Percentiles rank a stretch among this genome's conserved stretches.
These are phyloP conservation scores for Zeuzera pyrina DNA, from an alignment of 2,888 invertebrate species.

Conservation along the genomic window DNA sequence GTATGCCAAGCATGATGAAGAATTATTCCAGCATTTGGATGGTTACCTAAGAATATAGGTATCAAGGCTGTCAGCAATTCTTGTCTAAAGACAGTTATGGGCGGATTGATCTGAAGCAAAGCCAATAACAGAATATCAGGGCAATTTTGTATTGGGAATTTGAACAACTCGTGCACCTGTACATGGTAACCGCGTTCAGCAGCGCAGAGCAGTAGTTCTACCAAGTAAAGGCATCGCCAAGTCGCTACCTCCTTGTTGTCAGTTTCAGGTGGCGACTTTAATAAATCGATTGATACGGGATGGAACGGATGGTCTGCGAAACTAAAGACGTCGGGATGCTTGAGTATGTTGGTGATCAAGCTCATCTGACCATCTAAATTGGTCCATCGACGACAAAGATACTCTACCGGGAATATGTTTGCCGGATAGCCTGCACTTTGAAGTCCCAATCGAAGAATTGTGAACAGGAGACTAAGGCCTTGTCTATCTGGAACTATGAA, in stretches of 20 bases:
- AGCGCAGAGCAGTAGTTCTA: slow-evolving; percentile 89
- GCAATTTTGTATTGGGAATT: slow-evolving; percentile 92
- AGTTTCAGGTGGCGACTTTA: slow-evolving; percentile 95
- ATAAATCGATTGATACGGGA: slow-evolving; percentile 87
- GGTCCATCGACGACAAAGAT: slow-evolving; percentile 93
- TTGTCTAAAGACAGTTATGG: slow-evolving; percentile 84
- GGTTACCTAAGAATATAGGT: slow-evolving; percentile 94
- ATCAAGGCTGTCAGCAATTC: slow-evolving; percentile 91
- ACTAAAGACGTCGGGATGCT: slow-evolving; percentile 94
- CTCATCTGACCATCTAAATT: slow-evolving; percentile 95
- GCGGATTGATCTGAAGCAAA: slow-evolving; percentile 88
- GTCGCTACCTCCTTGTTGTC: slow-evolving; percentile 94
- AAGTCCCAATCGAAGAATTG: slow-evolving; percentile 85
- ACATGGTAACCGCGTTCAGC: slow-evolving; percentile 90
- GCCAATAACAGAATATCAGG: slow-evolving; percentile 95
- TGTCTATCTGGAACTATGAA: slow-evolving; percentile 91
- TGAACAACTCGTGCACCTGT: slow-evolving; percentile 90
- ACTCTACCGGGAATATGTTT: slow-evolving; percentile 88
- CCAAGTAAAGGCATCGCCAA: slow-evolving; percentile 94
- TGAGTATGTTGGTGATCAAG: slow-evolving; percentile 87
- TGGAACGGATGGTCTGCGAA: slow-evolving; percentile 94
- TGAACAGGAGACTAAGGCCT: slow-evolving; percentile 86
- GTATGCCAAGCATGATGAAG: slow-evolving; percentile 97
- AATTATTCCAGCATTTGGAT: slow-evolving; percentile 97
- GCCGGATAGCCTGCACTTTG: slow-evolving; percentile 81